phyloP scores from a whole-genome alignment of 1,140 invertebrate species.

The Caenorhabditis tropicalis region DNA sequence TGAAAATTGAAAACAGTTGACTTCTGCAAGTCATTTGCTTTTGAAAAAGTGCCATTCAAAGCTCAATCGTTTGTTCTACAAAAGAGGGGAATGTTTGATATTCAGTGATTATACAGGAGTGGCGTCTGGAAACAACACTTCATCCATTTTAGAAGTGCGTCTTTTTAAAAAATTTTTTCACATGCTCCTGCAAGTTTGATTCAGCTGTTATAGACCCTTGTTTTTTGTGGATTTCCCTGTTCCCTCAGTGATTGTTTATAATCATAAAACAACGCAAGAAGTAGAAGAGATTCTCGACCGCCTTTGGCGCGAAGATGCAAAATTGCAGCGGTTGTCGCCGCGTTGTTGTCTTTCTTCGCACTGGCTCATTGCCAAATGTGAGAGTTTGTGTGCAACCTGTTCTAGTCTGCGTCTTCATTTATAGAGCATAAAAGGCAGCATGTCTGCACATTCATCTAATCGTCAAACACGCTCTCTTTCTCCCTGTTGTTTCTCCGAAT shows the following conservation, averaged over 20 bases:
- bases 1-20: no score
- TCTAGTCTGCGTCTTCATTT: neutral
- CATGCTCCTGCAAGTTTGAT: no score
- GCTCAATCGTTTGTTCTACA: no score
- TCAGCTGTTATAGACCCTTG: no score
- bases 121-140: no score
- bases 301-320: conserved; percentile 2
- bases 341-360: neutral
- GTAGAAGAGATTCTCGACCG: conserved; percentile 5
- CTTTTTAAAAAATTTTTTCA: no score
- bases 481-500: neutral
- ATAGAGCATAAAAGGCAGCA: neutral
- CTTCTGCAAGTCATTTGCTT: no score
- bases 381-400: conserved; percentile 15
- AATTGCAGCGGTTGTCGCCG: neutral
- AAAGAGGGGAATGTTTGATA: no score
- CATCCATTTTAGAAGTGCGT: no score
- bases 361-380: conserved; percentile 32
- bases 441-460: neutral
- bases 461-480: neutral
- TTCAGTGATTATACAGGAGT: no score
- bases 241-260: neutral
- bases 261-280: neutral
- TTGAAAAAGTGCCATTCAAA: no score
- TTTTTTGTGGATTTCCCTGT: neutral